Percentiles rank a stretch among this genome's conserved stretches.
Conservation (phyloP, 1,140 invertebrate genomes). For the Sminthurides bifidus region DNA sequence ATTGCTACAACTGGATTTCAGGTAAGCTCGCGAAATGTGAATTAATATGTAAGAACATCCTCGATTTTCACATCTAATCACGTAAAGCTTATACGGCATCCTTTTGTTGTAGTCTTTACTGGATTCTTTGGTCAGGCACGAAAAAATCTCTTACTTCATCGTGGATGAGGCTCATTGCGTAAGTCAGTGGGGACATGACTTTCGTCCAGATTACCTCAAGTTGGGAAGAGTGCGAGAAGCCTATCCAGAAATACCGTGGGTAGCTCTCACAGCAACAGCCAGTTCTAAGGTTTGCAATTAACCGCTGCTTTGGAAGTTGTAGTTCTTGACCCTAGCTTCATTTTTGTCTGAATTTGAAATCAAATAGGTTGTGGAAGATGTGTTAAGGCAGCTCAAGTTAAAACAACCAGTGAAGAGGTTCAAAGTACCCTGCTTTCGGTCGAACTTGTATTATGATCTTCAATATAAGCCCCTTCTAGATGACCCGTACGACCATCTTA, state of each 20-base stretch:
- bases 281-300: conserved; percentile 38
- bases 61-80: too few species aligned
- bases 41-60: too few species aligned
- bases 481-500: conserved; percentile 63
- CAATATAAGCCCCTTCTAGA: conserved; percentile 65
- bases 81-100: too few species aligned
- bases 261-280: conserved; percentile 91
- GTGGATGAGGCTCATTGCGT: conserved; percentile 96
- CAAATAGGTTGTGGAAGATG: conserved; percentile 45
- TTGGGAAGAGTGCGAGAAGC: conserved; percentile 58
- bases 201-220: conserved; percentile 85
- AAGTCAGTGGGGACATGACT: conserved; percentile 96
- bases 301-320: too few species aligned
- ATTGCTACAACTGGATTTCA: conserved; percentile 64
- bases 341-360: background rate
- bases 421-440: conserved; percentile 50
- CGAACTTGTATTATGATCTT: conserved; percentile 59
- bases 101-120: conserved; percentile 34
- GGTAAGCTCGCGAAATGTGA: conserved; percentile 31
- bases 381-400: conserved; percentile 44
- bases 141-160: conserved; percentile 48
- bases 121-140: conserved; percentile 39
- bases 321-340: background rate
- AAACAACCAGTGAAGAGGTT: conserved; percentile 44
- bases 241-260: conserved; percentile 59